Evolutionary conservation across 2,888 invertebrate species (phyloP), one percentile per base, ranked within the genome.

Genomic region (Andricus curvator): DNA sequence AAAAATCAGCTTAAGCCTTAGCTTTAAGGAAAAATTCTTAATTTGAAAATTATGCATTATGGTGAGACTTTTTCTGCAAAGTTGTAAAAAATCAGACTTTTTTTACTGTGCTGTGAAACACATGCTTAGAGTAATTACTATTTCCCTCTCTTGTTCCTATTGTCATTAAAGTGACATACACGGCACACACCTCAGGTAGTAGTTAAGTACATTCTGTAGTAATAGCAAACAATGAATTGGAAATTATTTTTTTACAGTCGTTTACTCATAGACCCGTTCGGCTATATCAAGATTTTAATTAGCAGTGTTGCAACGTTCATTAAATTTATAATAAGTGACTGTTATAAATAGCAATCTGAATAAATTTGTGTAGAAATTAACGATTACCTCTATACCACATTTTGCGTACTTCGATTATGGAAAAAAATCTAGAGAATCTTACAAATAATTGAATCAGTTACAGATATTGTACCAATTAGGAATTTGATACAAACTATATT

Each of bases 211-310:
- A 74, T 17, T 25, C 33, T 74, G 29, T 56, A 74, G 51, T 56
- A 56, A 74, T 56, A 74, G 74, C 56, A 74, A 56, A 74, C 74
- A 74, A 74, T 74, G 74, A 74, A 74, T 74, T 74, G 74, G n/a
- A 74, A 74, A 74, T 74, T 74, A 74, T 74, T 33, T 74, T 74
- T 74, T 74, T 74, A 74, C 56, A 51, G 74, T 51, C 74, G 51
- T 74, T 74, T 74, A 74, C 74, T 74, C 74, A 74, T 74, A 56
- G 51, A 74, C 33, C 56, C 74, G 74, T 56, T 51, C n/a, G 17
- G 74, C 33, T 56, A 74, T 74, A 74, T 74, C 56, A 74, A 74
- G 56, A 74, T 74, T 74, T 74, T 56, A 74, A 74, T 74, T 56
- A 74, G 56, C 33, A 74, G 74, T 56, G 56, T 74, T 33, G 33